Conservation (phyloP, 2,797 vertebrate species). For the Calcarius lapponicus region DNA sequence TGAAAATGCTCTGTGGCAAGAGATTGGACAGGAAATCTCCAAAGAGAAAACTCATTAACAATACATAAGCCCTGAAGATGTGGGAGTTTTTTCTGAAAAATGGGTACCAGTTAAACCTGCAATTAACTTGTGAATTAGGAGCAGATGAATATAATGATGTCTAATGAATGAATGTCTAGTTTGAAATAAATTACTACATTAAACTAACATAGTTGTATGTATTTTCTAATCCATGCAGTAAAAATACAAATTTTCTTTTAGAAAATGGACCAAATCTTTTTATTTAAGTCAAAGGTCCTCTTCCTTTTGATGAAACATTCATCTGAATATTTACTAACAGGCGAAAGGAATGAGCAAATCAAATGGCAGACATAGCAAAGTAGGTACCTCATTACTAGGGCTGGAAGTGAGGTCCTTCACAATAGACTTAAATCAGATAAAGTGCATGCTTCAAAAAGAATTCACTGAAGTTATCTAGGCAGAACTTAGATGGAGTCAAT, state of each 20-base stretch:
- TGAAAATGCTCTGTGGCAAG: neutral
- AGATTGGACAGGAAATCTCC: neutral
- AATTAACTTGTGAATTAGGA: neutral
- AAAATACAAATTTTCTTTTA: neutral
- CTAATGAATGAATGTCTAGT: neutral
- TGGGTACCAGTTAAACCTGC: neutral
- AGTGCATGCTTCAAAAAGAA: neutral
- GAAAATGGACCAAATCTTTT: neutral
- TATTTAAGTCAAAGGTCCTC: neutral
- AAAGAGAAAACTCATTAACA: neutral
- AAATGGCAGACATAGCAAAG: neutral
- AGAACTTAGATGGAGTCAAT: neutral
- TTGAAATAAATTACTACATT: neutral
- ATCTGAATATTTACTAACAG: neutral
- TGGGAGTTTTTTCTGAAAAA: neutral
- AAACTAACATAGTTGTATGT: neutral
- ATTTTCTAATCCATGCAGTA: neutral
- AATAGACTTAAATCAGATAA: neutral
- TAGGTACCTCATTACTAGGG: neutral
- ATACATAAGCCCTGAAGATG: neutral
- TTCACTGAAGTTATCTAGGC: neutral
- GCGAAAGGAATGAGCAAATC: neutral
- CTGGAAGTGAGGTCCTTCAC: neutral
- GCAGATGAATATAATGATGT: neutral
- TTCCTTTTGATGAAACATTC: neutral